A percentile compares a stretch with the other conserved stretches of the same genome.
These are phyloP conservation scores for Bradynema listronoti DNA, from an alignment of 1,140 invertebrate species.

Conservation along the genomic window DNA sequence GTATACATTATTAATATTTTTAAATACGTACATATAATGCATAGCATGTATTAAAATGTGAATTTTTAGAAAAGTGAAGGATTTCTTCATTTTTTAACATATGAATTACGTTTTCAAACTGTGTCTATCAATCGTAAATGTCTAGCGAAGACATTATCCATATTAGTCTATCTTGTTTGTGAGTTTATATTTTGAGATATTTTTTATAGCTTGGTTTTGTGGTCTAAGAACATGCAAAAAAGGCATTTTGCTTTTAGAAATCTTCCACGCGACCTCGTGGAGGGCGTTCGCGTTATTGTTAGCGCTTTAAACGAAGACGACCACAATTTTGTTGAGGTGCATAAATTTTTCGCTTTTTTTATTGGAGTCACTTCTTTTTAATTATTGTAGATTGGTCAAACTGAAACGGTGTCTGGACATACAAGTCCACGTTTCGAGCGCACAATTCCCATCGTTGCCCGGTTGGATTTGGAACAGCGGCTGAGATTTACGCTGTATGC, in stretches of 20 bases:
- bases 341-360: neutral
- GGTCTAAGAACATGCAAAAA: neutral
- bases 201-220: neutral
- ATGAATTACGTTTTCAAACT: too few species aligned
- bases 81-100: too few species aligned
- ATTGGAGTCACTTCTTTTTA: neutral
- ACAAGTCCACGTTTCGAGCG: conserved; percentile 25
- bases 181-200: conserved; percentile 6
- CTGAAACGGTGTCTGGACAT: conserved; percentile 22
- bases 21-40: too few species aligned
- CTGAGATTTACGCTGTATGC: conserved; percentile 29
- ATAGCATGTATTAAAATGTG: too few species aligned
- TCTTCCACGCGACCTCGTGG: conserved; percentile 13
- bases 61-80: too few species aligned
- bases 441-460: conserved; percentile 16
- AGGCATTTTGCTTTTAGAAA: conserved; percentile 4
- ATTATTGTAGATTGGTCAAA: conserved; percentile 33
- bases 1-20: too few species aligned
- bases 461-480: conserved; percentile 21
- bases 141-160: conserved; percentile 3
- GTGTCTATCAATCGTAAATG: too few species aligned
- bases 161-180: conserved; percentile 13
- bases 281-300: conserved; percentile 18
- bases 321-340: conserved; percentile 18
- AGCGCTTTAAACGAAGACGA: conserved; percentile 13